A percentile compares a stretch with the other conserved stretches of the same genome.
Evolutionary conservation across 1,140 invertebrate species (phyloP).

Genomic region (Dendrolimus punctatus): DNA sequence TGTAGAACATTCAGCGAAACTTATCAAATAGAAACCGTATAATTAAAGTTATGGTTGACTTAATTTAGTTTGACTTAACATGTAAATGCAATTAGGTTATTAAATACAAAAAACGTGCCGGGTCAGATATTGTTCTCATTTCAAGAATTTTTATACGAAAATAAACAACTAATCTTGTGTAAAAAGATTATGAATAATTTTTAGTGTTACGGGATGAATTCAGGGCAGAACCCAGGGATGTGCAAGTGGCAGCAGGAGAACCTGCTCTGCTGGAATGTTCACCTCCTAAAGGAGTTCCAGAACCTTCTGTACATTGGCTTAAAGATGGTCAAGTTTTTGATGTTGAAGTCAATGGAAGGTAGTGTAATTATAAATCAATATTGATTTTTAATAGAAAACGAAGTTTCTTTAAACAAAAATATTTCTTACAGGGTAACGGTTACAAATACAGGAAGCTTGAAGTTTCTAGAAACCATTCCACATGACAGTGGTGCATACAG

Average conservation of each 20-base stretch:
- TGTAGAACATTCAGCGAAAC: no score
- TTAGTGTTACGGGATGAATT: constrained; percentile 82
- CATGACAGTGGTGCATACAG: constrained; percentile 89
- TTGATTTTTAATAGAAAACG: neutral
- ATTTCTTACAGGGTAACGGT: constrained; percentile 58
- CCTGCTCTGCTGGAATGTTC: constrained; percentile 87
- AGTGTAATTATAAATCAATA: constrained; percentile 4
- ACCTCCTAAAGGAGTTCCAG: constrained; percentile 87
- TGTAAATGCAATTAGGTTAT: no score
- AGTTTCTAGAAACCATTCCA: constrained; percentile 87
- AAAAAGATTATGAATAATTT: constrained; percentile 11
- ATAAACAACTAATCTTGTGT: no score
- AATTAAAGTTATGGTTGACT: no score
- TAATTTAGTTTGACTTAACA: no score
- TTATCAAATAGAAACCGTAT: no score
- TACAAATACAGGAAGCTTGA: constrained; percentile 85
- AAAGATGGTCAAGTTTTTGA: constrained; percentile 86
- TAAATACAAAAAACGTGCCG: no score
- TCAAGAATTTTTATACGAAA: no score
- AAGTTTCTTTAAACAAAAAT: neutral
- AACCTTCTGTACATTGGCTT: constrained; percentile 85
- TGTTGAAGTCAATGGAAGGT: constrained; percentile 74
- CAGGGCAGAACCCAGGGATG: constrained; percentile 82
- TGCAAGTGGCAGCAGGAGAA: constrained; percentile 85
- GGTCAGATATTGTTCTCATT: no score